These are phyloP conservation scores for Euzophera pinguis DNA, from an alignment of 2,888 invertebrate genomes.

Conservation along the genomic window DNA sequence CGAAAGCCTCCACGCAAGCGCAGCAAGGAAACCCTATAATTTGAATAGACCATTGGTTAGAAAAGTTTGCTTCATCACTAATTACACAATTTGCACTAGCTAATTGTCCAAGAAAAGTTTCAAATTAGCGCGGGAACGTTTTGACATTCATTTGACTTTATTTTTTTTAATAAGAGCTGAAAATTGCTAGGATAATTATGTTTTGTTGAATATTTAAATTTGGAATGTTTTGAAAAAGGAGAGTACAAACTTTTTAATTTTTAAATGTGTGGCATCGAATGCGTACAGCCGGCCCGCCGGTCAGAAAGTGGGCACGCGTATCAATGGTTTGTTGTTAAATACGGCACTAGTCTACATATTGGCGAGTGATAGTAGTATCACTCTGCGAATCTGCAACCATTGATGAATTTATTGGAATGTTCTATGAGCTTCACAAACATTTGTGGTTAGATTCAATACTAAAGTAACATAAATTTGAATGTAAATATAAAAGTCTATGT, in stretches of 20 bases:
- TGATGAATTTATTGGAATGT: no score
- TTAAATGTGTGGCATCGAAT: slow-evolving; percentile 40
- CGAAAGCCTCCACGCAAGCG: slow-evolving; percentile 46
- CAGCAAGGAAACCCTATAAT: slow-evolving; percentile 72
- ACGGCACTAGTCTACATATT: slow-evolving; percentile 72
- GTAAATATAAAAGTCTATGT: no score
- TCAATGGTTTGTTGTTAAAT: slow-evolving; percentile 69
- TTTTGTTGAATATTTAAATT: neutral
- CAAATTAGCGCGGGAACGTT: slow-evolving; percentile 18
- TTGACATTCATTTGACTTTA: slow-evolving; percentile 1
- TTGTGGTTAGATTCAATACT: no score
- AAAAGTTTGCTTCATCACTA: slow-evolving; percentile 47
- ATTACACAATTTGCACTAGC: slow-evolving; percentile 43
- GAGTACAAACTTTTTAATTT: slow-evolving; percentile 41
- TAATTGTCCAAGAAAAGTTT: slow-evolving; percentile 42
- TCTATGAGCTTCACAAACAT: no score
- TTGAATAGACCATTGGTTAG: slow-evolving; percentile 60
- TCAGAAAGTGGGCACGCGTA: slow-evolving; percentile 68
- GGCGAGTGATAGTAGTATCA: slow-evolving; percentile 38
- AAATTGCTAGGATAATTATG: neutral
- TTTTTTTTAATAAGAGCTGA: neutral
- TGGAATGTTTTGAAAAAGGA: neutral
- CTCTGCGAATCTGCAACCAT: slow-evolving; percentile 7
- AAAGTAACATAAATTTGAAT: no score
- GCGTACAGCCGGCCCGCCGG: slow-evolving; percentile 61